Percentiles rank a stretch among this genome's conserved stretches.
Conservation (phyloP, 1,140 invertebrate species). For the Atopsyche davidsoni region DNA sequence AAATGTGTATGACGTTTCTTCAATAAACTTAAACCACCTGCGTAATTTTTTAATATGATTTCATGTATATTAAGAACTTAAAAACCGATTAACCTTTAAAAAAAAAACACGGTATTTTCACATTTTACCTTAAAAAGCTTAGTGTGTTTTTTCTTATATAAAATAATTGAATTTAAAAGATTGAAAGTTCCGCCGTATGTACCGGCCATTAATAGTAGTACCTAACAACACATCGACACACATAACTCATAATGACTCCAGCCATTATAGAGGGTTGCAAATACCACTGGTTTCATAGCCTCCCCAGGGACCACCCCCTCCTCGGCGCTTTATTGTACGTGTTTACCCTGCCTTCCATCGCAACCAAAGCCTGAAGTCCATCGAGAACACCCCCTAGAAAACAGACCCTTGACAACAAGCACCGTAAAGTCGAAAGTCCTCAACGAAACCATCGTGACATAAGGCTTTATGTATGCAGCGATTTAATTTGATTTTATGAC, state of each 20-base stretch:
- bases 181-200: constrained; percentile 5
- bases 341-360: constrained; percentile 3
- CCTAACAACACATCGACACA: constrained; percentile 28
- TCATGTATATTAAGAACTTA: too few species aligned
- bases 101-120: too few species aligned
- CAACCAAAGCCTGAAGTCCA: constrained; percentile 17
- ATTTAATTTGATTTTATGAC: constrained; percentile 25
- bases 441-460: neutral
- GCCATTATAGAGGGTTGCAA: constrained; percentile 38
- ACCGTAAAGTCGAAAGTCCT: neutral
- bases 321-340: constrained; percentile 15
- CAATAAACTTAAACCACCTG: too few species aligned
- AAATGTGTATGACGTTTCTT: too few species aligned
- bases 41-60: too few species aligned
- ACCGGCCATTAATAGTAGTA: constrained; percentile 27
- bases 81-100: too few species aligned
- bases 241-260: constrained; percentile 31
- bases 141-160: neutral
- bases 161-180: neutral
- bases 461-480: neutral
- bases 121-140: too few species aligned
- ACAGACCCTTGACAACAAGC: too few species aligned
- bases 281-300: constrained; percentile 53
- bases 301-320: constrained; percentile 40
- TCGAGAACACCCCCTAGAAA: neutral